A percentile compares a stretch with the other conserved stretches of the same genome.
Evolutionary conservation across 92 coral and sea anemone genomes (phyloP).

Genomic region (Muricea muricata): DNA sequence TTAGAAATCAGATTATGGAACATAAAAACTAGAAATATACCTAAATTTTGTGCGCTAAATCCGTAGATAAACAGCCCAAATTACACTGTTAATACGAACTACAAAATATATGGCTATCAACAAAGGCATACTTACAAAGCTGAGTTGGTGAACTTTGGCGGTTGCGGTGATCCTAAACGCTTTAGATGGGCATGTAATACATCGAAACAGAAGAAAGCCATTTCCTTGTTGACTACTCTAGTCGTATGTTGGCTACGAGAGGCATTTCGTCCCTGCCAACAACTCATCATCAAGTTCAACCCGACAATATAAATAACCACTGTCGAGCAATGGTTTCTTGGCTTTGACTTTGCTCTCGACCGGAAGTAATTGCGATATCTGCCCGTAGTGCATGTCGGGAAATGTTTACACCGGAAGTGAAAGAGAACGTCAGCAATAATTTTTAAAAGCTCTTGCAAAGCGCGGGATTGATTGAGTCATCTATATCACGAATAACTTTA

Average conservation of each 20-base stretch:
- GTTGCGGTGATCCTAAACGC: slow-evolving; percentile 87
- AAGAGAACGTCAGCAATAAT: not conserved
- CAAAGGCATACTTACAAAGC: slow-evolving; percentile 85
- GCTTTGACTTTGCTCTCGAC: not conserved
- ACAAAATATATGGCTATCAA: slow-evolving; percentile 23
- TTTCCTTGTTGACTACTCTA: slow-evolving; percentile 91
- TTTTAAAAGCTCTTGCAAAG: too few species aligned
- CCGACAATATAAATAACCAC: slow-evolving; percentile 5
- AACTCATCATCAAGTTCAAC: slow-evolving; percentile 40
- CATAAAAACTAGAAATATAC: not conserved
- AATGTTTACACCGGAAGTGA: slow-evolving; percentile 52
- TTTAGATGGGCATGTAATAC: slow-evolving; percentile 87
- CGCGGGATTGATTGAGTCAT: too few species aligned
- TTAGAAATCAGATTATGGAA: not conserved
- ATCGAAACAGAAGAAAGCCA: slow-evolving; percentile 99
- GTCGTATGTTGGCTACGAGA: slow-evolving; percentile 54
- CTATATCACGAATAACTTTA: too few species aligned
- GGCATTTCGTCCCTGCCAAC: slow-evolving; percentile 49
- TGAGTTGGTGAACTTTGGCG: slow-evolving; percentile 96
- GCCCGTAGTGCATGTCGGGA: slow-evolving; percentile 20
- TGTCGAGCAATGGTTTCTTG: slow-evolving; percentile 20
- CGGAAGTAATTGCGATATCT: slow-evolving; percentile 15
- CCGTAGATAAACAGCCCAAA: too few species aligned
- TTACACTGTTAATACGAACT: not conserved
- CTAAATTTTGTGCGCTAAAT: not conserved